Evolutionary conservation across 2,888 invertebrate species (phyloP), one percentile per base, ranked within the genome.

Genomic region (Cryptosula pallasiana): DNA sequence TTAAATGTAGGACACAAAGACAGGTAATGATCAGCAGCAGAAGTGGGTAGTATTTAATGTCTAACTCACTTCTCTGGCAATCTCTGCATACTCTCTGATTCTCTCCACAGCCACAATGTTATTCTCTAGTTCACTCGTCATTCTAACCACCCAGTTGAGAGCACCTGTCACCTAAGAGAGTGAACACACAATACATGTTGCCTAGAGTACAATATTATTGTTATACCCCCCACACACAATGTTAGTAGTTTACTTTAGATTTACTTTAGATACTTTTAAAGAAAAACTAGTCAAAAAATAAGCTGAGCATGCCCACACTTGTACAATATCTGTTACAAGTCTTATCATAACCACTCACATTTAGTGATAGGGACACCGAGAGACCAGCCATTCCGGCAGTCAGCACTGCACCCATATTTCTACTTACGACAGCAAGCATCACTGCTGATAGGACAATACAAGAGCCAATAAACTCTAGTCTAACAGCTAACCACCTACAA

Each of bases 81-180:
- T 81, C 74, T 84, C 94, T 0, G 92, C 91, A 81, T 97, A 98
- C 82, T 98, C 97, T 83, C 95, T 94, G 80, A 97, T 94, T 82
- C 98, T 90, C 86, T 98, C 97, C 0, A 97, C 95, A 1, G 96
- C 93, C 0, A 97, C 96, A 78, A 97, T 95, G 84, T 97, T 97
- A 0, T 96, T 95, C 87, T 98, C 98, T 58, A 98, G 91, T 82
- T 97, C 96, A 0, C 94, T 93, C 0, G 94, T 92, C 93, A 95
- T 95, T 76, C 96, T 88, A 32, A 98, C 95, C 78, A 98, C 87
- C 94, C 95, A 96, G 86, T 96, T 98, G 57, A 98, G 87, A 0
- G 94, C 94, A 88, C 94, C 94, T 0, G 97, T 97, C 74, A 94
- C 92, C 92, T 94, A n/a, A n/a, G n/a, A n/a, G n/a, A n/a, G n/a